Evolutionary conservation across 2,113 vertebrate species (phyloP).

Genomic region (Sylvilagus bachmani): DNA sequence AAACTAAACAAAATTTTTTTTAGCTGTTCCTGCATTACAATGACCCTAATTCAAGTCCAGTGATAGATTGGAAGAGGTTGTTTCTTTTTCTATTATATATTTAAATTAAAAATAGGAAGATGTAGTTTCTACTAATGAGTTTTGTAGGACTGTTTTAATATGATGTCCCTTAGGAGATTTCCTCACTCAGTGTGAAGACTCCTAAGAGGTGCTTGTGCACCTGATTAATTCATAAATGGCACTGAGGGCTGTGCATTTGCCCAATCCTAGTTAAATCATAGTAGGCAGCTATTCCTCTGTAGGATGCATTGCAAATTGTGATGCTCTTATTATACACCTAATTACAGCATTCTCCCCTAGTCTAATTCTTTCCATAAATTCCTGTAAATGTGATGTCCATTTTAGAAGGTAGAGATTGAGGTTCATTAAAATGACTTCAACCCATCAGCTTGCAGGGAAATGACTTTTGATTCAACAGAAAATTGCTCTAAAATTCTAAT

Average conservation of each 20-base stretch:
- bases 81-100: slow-evolving; percentile 88
- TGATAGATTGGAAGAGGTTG: slow-evolving; percentile 82
- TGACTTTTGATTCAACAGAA: slow-evolving; percentile 41
- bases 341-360: slow-evolving; percentile 75
- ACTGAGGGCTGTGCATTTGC: slow-evolving; percentile 83
- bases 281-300: slow-evolving; percentile 79
- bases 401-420: slow-evolving; percentile 69
- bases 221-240: slow-evolving; percentile 89
- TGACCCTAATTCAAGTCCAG: slow-evolving; percentile 83
- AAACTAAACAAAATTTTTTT: slow-evolving; percentile 77
- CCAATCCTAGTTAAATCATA: slow-evolving; percentile 87
- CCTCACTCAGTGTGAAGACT: slow-evolving; percentile 84
- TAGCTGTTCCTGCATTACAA: slow-evolving; percentile 75
- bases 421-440: slow-evolving; percentile 64
- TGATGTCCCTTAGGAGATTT: slow-evolving; percentile 86
- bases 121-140: slow-evolving; percentile 89
- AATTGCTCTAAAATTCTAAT: slow-evolving; percentile 23
- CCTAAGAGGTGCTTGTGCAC: slow-evolving; percentile 86
- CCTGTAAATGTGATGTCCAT: slow-evolving; percentile 69
- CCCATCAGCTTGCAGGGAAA: neutral
- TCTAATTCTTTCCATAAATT: slow-evolving; percentile 75
- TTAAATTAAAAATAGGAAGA: slow-evolving; percentile 89
- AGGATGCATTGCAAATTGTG: slow-evolving; percentile 77
- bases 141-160: slow-evolving; percentile 87
- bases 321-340: slow-evolving; percentile 74